Evolutionary conservation across 2,113 vertebrate genomes (phyloP), one percentile per base, ranked within the genome.

Genomic region (Stictonetta naevosa): DNA sequence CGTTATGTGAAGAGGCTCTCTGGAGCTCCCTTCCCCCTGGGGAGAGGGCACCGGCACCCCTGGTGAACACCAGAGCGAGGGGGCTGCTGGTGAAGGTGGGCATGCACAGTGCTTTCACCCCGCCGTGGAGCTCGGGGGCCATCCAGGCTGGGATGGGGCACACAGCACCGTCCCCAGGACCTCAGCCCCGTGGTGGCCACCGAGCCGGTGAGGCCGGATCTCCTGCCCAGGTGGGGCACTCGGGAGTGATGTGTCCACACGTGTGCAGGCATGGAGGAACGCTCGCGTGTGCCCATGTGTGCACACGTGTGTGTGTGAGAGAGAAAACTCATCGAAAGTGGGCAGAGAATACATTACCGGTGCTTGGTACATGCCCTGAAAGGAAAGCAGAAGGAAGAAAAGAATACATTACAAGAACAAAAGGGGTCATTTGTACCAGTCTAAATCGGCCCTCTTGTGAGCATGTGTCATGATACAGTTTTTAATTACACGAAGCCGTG

Each of bases 381-480:
- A 94, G 69, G 52, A 53, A 89, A 95, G 80, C 34, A 69, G 86
- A 13, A 23, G 34, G 68, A 73, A 92, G 68, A 48, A 48, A 80
- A 79, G 84, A 91, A 75, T 59, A 71, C 80, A 74, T 67, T 53
- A 62, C 58, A 48, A 48, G 67, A 91, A 92, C 80, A 91, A 72
- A 95, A 91, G 42, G 42, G 74, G 90, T 94, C 84, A 64, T 86
- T 74, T 67, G 36, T 87, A 40, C 3, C 13, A 69, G 55, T 56
- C 66, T 63, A 19, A 11, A 55, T 81, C 0, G 0, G 36, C 56
- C 50, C 42, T 80, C 73, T 58, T 2, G 5, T n/a, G 74, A 20
- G 38, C 11, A 2, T 50, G 60, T 86, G 74, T 68, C 80, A n/a
- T 8, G 77, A 50, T 55, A 34, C 36, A 84, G 69, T 29, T 71